Evolutionary conservation across 92 coral and sea anemone species (phyloP), one percentile per base, ranked within the genome.

Genomic region (Blastomussa wellsi): DNA sequence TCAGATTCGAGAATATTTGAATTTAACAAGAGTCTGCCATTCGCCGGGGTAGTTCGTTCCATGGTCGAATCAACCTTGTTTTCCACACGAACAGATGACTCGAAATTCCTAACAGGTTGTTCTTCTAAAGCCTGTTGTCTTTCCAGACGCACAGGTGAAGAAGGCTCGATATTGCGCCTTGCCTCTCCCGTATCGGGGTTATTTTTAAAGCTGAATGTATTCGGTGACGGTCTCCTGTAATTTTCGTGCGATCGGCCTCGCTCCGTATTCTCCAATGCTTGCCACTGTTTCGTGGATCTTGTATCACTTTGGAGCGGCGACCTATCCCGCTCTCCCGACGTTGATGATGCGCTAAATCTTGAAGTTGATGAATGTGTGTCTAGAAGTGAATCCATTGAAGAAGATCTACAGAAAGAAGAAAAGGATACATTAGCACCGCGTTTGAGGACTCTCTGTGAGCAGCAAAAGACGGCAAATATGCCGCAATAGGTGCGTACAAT

Each of bases 371-470:
- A 48, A 29, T 62, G 71, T 60, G 59, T 57, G 2, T 83, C 80
- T 26, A 83, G 59, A 28, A 82, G 87, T 16, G 87, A 83, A 57
- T 83, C 87, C 79, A 83, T 75, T 72, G 87, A 83, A 14, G 87
- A 74, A 9, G 71, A 83, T 32, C 87, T 83, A 62, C 7, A 33
- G 33, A 59, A 60, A 74, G 16, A 65, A 11, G n/a, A 49, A 74
- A 74, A 68, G 29, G 19, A 36, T 16, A 39, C 73, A 10, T n/a
- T 37, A 36, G 38, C 32, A 22, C 14, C 36, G 2, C 36, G 52
- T 37, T n/a, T 19, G 20, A 19, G 11, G 53, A 5, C 14, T 17
- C 7, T 62, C 35, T 62, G 33, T 62, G 28, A 60, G 24, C 7
- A 28, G 68, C 68, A 62, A 32, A 5, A 26, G 9, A 14, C 26